Evolutionary conservation across 2,888 invertebrate species (phyloP), one percentile per base, ranked within the genome.

Genomic region (Cryptus viduatorius): DNA sequence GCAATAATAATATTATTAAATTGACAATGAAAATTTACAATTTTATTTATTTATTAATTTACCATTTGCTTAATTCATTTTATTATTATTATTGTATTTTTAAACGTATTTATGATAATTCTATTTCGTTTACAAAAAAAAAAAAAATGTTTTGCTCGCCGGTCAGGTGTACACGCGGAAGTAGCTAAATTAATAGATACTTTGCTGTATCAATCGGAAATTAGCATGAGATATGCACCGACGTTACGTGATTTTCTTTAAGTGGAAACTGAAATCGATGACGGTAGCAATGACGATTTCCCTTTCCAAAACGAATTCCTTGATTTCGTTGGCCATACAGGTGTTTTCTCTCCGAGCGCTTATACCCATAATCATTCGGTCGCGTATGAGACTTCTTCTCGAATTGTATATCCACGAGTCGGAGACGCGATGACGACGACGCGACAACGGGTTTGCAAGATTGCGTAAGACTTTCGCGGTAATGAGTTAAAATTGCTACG

Each of bases 401-500:
- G 48, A 64, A 61, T 14, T 19, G 19, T 31, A 31, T 31, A 37
- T 37, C 10, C 19, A 37, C 24, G 44, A 79, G 68, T 56, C 59
- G 19, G 59, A n/a, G 42, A 37, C 42, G 64, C 53, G 44, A 24
- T 24, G 42, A 79, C 67, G 65, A n/a, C n/a, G 42, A 37, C 42
- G 64, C 53, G 44, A 24, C 37, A 48, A 79, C 67, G 65, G 61
- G 8, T 81, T 73, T 69, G 44, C 42, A 24, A 59, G 16, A 65
- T 84, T 84, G 68, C 81, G 69, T 50, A 84, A 84, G 16, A 78
- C 84, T 84, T 77, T 81, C 73, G 61, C 77, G 44, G 24, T 68
- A 78, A 78, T 81, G 68, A 73, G 77, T 68, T 75, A 68, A 81
- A 84, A 79, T 65, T 56, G 56, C 80, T 73, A 53, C 46, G 53